A percentile compares a stretch with the other conserved stretches of the same genome.
Conservation (phyloP, 2,113 vertebrate species). For the Apeltes quadracus region DNA sequence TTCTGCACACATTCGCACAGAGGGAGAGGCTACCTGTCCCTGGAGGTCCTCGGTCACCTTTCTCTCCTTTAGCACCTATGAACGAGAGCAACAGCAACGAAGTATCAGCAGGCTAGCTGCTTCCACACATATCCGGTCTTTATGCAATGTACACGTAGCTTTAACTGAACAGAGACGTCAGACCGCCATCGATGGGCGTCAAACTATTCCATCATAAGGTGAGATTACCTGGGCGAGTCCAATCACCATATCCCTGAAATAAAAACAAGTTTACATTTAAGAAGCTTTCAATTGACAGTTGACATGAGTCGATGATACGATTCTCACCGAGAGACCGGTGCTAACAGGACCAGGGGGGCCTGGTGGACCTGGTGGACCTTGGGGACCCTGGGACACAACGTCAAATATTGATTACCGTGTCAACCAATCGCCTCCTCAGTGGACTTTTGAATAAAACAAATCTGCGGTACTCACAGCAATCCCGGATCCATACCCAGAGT, state of each 20-base stretch:
- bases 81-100: neutral
- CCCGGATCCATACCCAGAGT: constrained; percentile 68
- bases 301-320: neutral
- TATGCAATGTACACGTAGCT: neutral
- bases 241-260: constrained; percentile 61
- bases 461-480: constrained; percentile 79
- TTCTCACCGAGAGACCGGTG: constrained; percentile 64
- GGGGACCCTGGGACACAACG: constrained; percentile 73
- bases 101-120: neutral
- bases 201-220: neutral
- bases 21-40: constrained; percentile 81
- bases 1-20: neutral
- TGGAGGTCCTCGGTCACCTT: constrained; percentile 83
- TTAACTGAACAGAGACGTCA: neutral
- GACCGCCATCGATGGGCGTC: neutral
- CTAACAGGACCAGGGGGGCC: constrained; percentile 72
- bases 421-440: neutral
- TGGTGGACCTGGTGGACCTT: constrained; percentile 60
- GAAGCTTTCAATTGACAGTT: neutral
- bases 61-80: constrained; percentile 81
- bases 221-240: constrained; percentile 54
- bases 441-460: neutral
- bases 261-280: neutral
- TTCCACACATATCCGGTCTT: neutral
- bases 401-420: neutral